These are phyloP conservation scores for Enteromius argenteus DNA, from an alignment of 2,797 vertebrate species.

Conservation along the genomic window DNA sequence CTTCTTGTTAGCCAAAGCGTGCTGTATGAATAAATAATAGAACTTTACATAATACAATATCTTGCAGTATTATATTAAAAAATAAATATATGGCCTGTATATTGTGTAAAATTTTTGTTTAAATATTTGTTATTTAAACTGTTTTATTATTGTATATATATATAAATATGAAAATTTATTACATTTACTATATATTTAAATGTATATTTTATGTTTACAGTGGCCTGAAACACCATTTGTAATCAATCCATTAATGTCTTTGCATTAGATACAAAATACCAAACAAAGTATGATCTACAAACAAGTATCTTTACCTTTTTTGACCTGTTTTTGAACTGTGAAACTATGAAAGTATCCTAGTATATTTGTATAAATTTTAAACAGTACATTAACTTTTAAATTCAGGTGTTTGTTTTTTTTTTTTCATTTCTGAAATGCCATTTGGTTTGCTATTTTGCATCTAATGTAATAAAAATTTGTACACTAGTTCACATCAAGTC, in stretches of 20 bases:
- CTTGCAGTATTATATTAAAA: background rate
- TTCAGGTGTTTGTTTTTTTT: background rate
- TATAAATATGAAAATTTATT: background rate
- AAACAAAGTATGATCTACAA: background rate
- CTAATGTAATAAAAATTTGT: background rate
- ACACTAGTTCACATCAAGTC: background rate
- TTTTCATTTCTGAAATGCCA: background rate
- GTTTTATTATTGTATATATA: background rate
- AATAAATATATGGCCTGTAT: background rate
- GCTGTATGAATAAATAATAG: background rate
- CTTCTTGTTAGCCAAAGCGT: background rate
- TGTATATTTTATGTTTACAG: background rate
- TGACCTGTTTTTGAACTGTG: background rate
- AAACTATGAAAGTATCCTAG: background rate
- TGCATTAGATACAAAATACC: slow-evolving; percentile 5
- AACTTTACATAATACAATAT: background rate
- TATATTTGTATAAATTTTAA: background rate
- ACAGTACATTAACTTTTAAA: background rate
- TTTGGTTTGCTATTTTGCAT: background rate
- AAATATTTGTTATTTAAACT: background rate
- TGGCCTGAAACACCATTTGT: background rate
- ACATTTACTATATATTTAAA: background rate
- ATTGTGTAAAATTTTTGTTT: background rate
- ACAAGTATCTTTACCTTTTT: background rate
- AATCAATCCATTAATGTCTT: background rate